These are phyloP conservation scores for Serripes groenlandicus DNA, from an alignment of 2,888 invertebrate genomes.

Conservation along the genomic window DNA sequence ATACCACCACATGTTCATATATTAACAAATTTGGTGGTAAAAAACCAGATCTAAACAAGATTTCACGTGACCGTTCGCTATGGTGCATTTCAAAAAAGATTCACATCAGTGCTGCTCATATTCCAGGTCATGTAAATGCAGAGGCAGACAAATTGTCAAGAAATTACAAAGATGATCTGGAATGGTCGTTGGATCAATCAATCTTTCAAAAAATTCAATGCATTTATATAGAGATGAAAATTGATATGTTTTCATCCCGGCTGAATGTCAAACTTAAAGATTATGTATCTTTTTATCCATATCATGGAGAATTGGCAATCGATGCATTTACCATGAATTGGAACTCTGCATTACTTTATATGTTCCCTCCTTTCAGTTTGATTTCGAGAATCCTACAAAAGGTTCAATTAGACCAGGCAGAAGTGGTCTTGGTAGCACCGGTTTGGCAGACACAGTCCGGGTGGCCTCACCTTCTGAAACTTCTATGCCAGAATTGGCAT, in stretches of 20 bases:
- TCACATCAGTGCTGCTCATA: conserved; percentile 39
- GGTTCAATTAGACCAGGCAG: conserved; percentile 18
- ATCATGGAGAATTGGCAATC: not conserved
- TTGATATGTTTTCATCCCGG: conserved; percentile 43
- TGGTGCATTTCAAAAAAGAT: conserved; percentile 41
- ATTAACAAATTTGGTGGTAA: conserved; percentile 56
- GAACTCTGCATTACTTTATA: conserved; percentile 16
- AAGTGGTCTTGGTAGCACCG: conserved; percentile 34
- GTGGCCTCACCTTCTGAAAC: conserved; percentile 23
- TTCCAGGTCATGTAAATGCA: conserved; percentile 41
- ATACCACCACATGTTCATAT: conserved; percentile 50
- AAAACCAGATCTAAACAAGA: conserved; percentile 20
- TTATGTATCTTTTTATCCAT: not conserved
- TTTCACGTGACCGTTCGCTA: conserved; percentile 34
- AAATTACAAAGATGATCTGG: conserved; percentile 50
- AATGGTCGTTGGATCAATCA: conserved; percentile 42
- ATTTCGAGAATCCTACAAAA: conserved; percentile 28
- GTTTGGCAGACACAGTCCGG: conserved; percentile 37
- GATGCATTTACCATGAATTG: conserved; percentile 23
- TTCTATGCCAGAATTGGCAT: not conserved
- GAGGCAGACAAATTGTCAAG: conserved; percentile 54
- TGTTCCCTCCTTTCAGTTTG: conserved; percentile 46
- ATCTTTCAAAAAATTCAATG: conserved; percentile 21
- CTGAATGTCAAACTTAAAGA: not conserved
- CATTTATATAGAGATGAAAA: not conserved